Conservation (phyloP, 2,113 vertebrate genomes). For the Lampris megalopsis region DNA sequence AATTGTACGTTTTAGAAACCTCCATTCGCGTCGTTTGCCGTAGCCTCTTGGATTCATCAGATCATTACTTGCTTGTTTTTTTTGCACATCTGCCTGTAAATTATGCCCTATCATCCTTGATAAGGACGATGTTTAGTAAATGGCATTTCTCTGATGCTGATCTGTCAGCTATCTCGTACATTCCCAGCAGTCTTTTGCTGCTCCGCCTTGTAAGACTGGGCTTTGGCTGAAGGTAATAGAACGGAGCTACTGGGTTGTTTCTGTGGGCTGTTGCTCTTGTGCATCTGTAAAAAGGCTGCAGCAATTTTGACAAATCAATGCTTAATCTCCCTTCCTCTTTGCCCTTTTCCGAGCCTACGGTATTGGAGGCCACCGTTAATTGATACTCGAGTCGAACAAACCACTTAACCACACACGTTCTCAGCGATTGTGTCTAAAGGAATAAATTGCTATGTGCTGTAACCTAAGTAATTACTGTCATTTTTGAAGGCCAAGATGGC, state of each 20-base stretch:
- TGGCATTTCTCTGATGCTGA: constrained; percentile 16
- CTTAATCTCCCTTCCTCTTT: not conserved
- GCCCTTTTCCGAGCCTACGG: not conserved
- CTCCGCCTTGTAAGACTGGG: constrained; percentile 2
- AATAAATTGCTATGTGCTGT: constrained; percentile 15
- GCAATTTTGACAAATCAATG: not conserved
- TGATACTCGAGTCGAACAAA: constrained; percentile 24
- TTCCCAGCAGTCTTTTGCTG: not conserved
- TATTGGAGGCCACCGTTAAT: constrained; percentile 11
- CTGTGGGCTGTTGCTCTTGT: constrained; percentile 7
- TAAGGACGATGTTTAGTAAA: constrained; percentile 11
- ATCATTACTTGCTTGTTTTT: constrained; percentile 19
- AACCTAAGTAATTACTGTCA: constrained; percentile 33
- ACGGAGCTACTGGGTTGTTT: not conserved
- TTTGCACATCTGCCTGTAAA: constrained; percentile 38
- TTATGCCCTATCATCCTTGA: not conserved
- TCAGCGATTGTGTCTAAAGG: constrained; percentile 36
- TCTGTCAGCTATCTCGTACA: not conserved
- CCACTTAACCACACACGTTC: constrained; percentile 9
- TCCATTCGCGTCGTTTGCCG: constrained; percentile 21
- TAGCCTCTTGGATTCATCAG: constrained; percentile 34
- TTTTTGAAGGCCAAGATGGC: constrained; percentile 19
- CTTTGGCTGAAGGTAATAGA: not conserved
- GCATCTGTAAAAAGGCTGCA: not conserved
- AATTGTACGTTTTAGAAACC: constrained; percentile 35